A percentile compares a stretch with the other conserved stretches of the same genome.
Conservation (phyloP, 2,113 vertebrate species). For the Petroica traversi region DNA sequence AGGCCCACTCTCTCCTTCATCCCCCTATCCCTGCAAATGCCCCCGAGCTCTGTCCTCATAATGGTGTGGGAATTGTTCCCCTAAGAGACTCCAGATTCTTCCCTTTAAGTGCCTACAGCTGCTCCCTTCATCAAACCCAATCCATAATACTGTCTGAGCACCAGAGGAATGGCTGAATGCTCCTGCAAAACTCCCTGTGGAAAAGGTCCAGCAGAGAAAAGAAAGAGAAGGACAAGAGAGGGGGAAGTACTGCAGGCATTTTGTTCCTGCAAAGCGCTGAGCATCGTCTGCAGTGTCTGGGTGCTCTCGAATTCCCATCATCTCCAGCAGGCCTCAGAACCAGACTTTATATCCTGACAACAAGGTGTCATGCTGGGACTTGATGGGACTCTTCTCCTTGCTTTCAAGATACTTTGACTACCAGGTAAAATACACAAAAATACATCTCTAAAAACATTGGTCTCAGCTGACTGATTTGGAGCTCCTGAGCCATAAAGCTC, state of each 20-base stretch:
- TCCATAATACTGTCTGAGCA: background rate
- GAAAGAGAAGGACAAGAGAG: background rate
- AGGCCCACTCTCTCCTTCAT: background rate
- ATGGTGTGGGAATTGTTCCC: background rate
- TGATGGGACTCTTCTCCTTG: background rate
- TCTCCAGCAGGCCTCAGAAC: background rate
- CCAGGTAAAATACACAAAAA: background rate
- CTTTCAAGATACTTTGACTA: background rate
- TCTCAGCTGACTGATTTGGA: background rate
- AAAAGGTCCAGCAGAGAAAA: background rate
- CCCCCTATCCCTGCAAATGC: background rate
- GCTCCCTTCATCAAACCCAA: background rate
- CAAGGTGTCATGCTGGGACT: background rate
- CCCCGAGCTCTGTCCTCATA: background rate
- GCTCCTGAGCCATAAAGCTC: background rate
- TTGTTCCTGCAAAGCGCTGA: background rate
- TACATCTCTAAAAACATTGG: background rate
- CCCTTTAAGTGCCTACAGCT: background rate
- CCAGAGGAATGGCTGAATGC: background rate
- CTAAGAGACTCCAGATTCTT: background rate
- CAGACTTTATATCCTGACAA: background rate
- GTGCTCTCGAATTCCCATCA: fast-evolving
- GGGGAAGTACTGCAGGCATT: background rate
- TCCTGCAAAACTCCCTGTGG: fast-evolving
- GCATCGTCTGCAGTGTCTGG: background rate